Evolutionary conservation across 2,888 invertebrate genomes (phyloP), one percentile per base, ranked within the genome.

Genomic region (Baronia brevicornis): DNA sequence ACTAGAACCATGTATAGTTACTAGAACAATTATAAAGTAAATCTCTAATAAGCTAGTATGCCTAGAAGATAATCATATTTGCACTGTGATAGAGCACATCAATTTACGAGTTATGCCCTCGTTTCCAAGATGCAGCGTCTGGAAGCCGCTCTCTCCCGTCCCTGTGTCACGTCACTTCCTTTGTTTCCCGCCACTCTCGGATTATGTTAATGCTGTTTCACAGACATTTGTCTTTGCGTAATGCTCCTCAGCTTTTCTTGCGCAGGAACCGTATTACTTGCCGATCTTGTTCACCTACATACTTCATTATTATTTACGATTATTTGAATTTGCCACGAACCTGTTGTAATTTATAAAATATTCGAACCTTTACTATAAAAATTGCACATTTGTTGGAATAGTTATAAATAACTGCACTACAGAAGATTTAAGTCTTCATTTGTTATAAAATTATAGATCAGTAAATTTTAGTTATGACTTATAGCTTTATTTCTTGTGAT

Each of bases 151-250:
- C 39, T 39, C 41, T 50, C 44, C 30, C 36, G 33, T 52, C 53
- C 53, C 48, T 40, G 38, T 44, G 56, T 60, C 60, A 68, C 65
- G 66, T 72, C 69, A 70, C 67, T 63, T 66, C 67, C 69, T 68
- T 65, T 72, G 72, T 67, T 58, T 63, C 62, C 62, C 53, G 51
- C 54, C 64, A 61, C 60, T 59, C 60, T 57, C 51, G 71, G 74
- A 79, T 78, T 80, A 80, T 79, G 78, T 65, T 77, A 80, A 80
- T 79, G 65, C 54, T 59, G 66, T 65, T 64, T 67, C 69, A 49
- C 57, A 68, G 67, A 74, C 75, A 79, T 79, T 79, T 77, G 73
- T 78, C 77, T 77, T 68, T 68, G 51, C 59, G 64, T 72, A 75
- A 74, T 72, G 58, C 68, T 61, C 49, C 46, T 60, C 56, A 60